A percentile compares a stretch with the other conserved stretches of the same genome.
Conservation (phyloP, 2,888 invertebrate species). For the Alloplasta piceator region DNA sequence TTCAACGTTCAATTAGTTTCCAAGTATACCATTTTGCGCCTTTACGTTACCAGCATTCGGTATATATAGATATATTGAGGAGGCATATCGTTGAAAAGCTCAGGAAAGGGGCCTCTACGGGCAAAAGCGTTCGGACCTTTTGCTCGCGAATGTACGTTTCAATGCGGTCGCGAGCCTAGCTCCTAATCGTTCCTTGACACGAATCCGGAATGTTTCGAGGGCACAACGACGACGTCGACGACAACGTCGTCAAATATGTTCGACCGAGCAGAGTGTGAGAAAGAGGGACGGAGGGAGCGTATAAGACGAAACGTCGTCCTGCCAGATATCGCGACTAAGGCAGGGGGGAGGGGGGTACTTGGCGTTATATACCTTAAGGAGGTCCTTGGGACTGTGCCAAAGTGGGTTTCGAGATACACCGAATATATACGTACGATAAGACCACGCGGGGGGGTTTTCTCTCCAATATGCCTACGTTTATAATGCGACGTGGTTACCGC, state of each 20-base stretch:
- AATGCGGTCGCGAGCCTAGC: conserved; percentile 50
- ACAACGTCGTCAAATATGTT: too few species aligned
- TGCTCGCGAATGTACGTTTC: conserved; percentile 2
- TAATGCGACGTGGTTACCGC: conserved; percentile 19
- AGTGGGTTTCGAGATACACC: conserved; percentile 57
- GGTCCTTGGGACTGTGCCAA: conserved; percentile 66
- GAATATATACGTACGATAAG: conserved; percentile 14
- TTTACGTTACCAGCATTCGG: too few species aligned
- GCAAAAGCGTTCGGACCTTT: conserved; percentile 43
- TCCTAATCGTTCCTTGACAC: conserved; percentile 68
- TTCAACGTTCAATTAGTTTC: too few species aligned
- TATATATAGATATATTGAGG: not conserved
- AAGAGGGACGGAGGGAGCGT: too few species aligned
- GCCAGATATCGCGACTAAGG: conserved; percentile 45
- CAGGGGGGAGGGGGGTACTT: too few species aligned
- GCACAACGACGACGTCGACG: conserved; percentile 39
- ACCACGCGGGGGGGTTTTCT: too few species aligned
- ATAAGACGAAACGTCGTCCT: conserved; percentile 55
- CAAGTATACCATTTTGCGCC: too few species aligned
- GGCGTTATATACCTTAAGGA: too few species aligned
- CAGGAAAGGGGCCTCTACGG: conserved; percentile 11
- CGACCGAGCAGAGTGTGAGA: too few species aligned
- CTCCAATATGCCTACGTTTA: conserved; percentile 45
- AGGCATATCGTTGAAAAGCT: not conserved
- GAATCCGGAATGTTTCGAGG: conserved; percentile 63